A percentile compares a stretch with the other conserved stretches of the same genome.
Conservation (phyloP, 2,113 vertebrate species). For the Myocastor coypus region DNA sequence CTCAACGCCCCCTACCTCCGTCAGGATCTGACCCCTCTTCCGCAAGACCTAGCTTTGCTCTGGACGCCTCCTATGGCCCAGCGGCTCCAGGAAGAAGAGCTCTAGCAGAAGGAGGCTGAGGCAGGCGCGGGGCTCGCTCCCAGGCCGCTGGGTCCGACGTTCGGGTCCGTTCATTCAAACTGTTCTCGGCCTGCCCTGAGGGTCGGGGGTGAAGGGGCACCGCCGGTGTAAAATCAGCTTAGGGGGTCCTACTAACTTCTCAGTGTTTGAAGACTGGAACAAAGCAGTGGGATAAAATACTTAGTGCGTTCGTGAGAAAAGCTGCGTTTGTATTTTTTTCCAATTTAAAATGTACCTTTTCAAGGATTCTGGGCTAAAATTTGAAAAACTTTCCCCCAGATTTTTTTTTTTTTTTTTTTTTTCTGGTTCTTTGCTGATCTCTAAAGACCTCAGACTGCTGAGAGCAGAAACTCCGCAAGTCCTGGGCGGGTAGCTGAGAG, state of each 20-base stretch:
- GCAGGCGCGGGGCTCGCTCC: constrained; percentile 39
- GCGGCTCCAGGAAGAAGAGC: not conserved
- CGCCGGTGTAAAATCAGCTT: not conserved
- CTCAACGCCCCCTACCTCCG: too few species aligned
- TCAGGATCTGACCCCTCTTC: not conserved
- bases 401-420: not conserved
- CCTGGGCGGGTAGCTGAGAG: not conserved
- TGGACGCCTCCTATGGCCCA: not conserved
- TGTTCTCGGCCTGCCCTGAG: not conserved
- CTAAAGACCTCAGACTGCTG: not conserved
- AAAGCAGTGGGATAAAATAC: not conserved
- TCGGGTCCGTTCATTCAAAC: constrained; percentile 38
- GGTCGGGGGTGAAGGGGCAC: not conserved
- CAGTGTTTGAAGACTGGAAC: not conserved
- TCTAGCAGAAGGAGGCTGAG: not conserved
- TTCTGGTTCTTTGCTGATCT: not conserved
- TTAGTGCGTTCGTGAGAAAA: not conserved
- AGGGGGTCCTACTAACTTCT: too few species aligned
- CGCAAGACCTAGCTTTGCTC: not conserved
- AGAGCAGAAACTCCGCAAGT: not conserved
- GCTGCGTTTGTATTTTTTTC: too few species aligned
- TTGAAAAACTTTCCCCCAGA: not conserved
- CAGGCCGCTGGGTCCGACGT: constrained; percentile 53
- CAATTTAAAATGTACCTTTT: not conserved
- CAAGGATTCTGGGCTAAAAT: not conserved